Evolutionary conservation across 2,797 vertebrate species (phyloP), one percentile per base, ranked within the genome.

Genomic region (Diglossa cyanea): DNA sequence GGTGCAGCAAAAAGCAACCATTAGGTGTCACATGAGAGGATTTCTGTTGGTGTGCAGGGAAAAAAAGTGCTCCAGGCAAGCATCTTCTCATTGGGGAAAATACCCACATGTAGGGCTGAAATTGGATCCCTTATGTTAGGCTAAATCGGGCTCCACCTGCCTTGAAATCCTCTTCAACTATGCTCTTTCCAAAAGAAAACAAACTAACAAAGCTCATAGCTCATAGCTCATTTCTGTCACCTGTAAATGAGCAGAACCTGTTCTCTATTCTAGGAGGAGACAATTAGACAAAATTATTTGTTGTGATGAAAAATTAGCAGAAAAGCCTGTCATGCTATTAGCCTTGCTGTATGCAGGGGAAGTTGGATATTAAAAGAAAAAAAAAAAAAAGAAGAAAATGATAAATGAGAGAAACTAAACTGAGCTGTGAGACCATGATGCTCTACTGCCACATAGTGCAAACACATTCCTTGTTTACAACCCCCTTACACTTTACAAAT

Each of bases 351-450:
- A 37, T 12, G 11, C 44, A 68, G 20, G 40, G 37, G 72, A 55
- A 39, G n/a, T 11, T 70, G 24, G 7, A 39, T 9, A 8, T 7
- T 16, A 8, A 31, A 54, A 81, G 8, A 35, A 31, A 33, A 28
- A 48, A 33, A 28, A 48, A 0, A 10, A n/a, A 50, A 17, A 48
- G 6, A 11, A 44, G 6, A 57, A 65, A 86, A 37, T 0, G 0
- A 91, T 55, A 66, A 70, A 65, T n/a, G 23, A 2, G 6, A 55
- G 45, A 26, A 74, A 50, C 6, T 19, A 48, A 76, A 47, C 33
- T 80, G 57, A 83, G 24, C 31, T 70, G 35, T 0, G 3, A 78
- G 50, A 44, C n/a, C 0, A 2, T 30, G 35, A 26, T 2, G 4
- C 35, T 79, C 18, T 35, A 26, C n/a, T 0, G 1, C 47, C 21